Conservation (phyloP, 2,888 invertebrate species). For the Onthophagus sagittarius region DNA sequence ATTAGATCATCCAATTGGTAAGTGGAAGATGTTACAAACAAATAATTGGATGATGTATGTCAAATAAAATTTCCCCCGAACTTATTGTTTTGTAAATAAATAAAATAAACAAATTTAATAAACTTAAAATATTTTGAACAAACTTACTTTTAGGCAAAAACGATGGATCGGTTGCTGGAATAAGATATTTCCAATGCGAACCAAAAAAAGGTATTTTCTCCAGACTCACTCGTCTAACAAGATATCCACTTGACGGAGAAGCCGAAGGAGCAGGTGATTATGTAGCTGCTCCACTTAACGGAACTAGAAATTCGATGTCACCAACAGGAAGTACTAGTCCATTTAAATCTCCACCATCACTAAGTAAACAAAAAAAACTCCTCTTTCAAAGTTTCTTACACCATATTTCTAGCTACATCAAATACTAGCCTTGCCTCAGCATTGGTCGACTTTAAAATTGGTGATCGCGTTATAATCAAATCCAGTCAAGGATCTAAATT, state of each 20-base stretch:
- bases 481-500: constrained; percentile 84
- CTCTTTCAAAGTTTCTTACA: background rate
- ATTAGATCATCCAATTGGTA: constrained; percentile 91
- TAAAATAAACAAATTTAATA: background rate
- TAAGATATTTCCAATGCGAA: constrained; percentile 91
- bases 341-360: constrained; percentile 36
- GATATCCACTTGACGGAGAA: constrained; percentile 61
- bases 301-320: constrained; percentile 39
- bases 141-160: constrained; percentile 75
- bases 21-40: constrained; percentile 36
- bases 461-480: constrained; percentile 88
- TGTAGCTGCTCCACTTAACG: constrained; percentile 34
- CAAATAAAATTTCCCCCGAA: no score
- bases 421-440: constrained; percentile 51
- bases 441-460: constrained; percentile 68
- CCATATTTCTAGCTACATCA: constrained; percentile 47
- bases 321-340: constrained; percentile 42
- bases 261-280: constrained; percentile 24
- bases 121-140: background rate
- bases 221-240: constrained; percentile 78
- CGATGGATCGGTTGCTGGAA: constrained; percentile 91
- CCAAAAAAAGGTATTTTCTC: constrained; percentile 92
- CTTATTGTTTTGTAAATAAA: background rate
- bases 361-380: constrained; percentile 35
- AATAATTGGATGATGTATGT: background rate